These are phyloP conservation scores for Maconellicoccus hirsutus DNA, from an alignment of 1,140 invertebrate genomes.

Conservation along the genomic window DNA sequence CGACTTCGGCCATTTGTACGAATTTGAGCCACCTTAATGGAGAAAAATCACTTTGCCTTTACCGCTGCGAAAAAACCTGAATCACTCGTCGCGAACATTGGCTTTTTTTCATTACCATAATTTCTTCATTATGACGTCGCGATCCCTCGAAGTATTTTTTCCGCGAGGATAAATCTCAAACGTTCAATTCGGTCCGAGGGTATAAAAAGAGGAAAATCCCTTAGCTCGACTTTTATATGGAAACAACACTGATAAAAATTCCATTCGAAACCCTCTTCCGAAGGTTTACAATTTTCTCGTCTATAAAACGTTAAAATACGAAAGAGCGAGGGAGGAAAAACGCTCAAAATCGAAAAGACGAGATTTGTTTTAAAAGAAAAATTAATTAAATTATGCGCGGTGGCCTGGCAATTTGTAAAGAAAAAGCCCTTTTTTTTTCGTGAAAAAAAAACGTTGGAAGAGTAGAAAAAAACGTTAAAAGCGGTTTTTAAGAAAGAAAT, in stretches of 20 bases:
- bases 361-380: constrained; percentile 23
- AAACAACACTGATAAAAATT: background rate
- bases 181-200: background rate
- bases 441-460: constrained; percentile 6
- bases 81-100: background rate
- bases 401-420: constrained; percentile 18
- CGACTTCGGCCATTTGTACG: too few relatives aligned
- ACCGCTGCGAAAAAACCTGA: too few relatives aligned
- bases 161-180: too few relatives aligned
- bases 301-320: background rate
- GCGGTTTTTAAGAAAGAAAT: constrained; percentile 4
- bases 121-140: too few relatives aligned
- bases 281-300: background rate
- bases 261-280: background rate
- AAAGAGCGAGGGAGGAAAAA: background rate
- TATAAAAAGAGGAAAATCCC: background rate
- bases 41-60: too few relatives aligned
- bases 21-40: too few relatives aligned
- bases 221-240: background rate
- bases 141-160: too few relatives aligned
- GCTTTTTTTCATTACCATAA: background rate
- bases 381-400: constrained; percentile 18
- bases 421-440: constrained; percentile 17
- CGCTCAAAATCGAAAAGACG: background rate
- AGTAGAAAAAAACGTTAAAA: constrained; percentile 4